Evolutionary conservation across 2,113 vertebrate genomes (phyloP), one percentile per base, ranked within the genome.

Genomic region (Nibea albiflora): DNA sequence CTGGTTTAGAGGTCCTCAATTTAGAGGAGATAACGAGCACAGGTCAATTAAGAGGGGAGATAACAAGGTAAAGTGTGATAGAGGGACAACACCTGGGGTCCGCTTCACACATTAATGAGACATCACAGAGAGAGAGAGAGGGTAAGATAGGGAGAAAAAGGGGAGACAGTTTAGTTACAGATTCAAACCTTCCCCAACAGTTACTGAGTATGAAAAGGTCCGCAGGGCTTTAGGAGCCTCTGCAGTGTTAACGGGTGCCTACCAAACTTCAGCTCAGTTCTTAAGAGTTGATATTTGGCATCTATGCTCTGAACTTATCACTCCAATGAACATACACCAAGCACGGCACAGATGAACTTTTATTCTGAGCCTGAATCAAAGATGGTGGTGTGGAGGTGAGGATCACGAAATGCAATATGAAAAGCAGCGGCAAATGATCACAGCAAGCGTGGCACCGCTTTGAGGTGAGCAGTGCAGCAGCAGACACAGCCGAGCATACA

Each of bases 1-100:
- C 52, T 49, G 63, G 70, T 87, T 88, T 74, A 80, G 52, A 84
- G 74, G 76, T 63, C 72, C 74, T 84, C 67, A 35, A 63, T 86
- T 87, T 78, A 65, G 76, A 89, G 76, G 73, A 69, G 83, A 88
- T 88, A 90, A 92, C 62, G 72, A 90, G 89, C 76, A 62, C 47
- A 69, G 85, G 87, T 90, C 90, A 92, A 91, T 89, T 89, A 91
- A 85, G 82, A 84, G 75, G 42, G 63, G 52, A 61, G 88, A 83
- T 90, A 89, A 89, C 80, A 80, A 89, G 86, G 85, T 53, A 79
- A 71, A 53, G 76, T 86, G 85, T 88, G 91, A 85, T 72, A 56
- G 74, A 57, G 71, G 72, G 81, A 53, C 62, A 64, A 73, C 58
- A 80, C 84, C 78, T 77, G 49, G 53, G 70, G 83, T 81, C 78